A percentile compares a stretch with the other conserved stretches of the same genome.
Conservation (phyloP, 2,888 invertebrate species). For the Stenodema calcarata region DNA sequence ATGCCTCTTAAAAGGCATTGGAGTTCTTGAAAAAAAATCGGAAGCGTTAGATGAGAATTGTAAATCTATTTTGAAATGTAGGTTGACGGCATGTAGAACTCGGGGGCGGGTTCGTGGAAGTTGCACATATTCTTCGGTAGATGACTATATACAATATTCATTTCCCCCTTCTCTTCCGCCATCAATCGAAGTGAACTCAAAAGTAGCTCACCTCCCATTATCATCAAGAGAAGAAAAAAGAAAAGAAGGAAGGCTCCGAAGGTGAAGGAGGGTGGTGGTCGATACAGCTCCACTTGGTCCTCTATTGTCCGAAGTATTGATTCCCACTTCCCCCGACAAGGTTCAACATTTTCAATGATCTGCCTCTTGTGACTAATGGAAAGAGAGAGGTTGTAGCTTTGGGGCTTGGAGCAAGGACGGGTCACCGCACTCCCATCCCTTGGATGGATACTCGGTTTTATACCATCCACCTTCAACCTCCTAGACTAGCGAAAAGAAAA, state of each 20-base stretch:
- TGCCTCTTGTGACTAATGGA: constrained; percentile 31
- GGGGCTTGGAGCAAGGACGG: not conserved
- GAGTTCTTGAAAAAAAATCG: too few relatives aligned
- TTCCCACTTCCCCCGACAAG: not conserved
- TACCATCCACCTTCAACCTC: not conserved
- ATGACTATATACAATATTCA: not conserved
- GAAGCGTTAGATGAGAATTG: too few relatives aligned
- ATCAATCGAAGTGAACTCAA: not conserved
- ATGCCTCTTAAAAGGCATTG: too few relatives aligned
- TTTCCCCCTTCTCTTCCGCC: not conserved
- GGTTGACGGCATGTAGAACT: too few relatives aligned
- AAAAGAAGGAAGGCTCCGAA: not conserved
- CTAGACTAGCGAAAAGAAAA: not conserved
- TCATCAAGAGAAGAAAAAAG: not conserved
- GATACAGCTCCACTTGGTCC: constrained; percentile 46
- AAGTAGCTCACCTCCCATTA: not conserved
- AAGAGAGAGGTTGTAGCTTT: not conserved
- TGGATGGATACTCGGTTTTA: not conserved
- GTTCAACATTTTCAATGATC: constrained; percentile 30
- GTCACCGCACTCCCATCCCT: constrained; percentile 4
- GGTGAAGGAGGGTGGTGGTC: not conserved
- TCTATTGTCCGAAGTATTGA: constrained; percentile 42
- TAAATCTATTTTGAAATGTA: too few relatives aligned
- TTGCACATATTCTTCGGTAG: not conserved
- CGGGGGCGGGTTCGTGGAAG: too few relatives aligned